These are phyloP conservation scores for Esox niger DNA, from an alignment of 2,113 vertebrate species.

Conservation along the genomic window DNA sequence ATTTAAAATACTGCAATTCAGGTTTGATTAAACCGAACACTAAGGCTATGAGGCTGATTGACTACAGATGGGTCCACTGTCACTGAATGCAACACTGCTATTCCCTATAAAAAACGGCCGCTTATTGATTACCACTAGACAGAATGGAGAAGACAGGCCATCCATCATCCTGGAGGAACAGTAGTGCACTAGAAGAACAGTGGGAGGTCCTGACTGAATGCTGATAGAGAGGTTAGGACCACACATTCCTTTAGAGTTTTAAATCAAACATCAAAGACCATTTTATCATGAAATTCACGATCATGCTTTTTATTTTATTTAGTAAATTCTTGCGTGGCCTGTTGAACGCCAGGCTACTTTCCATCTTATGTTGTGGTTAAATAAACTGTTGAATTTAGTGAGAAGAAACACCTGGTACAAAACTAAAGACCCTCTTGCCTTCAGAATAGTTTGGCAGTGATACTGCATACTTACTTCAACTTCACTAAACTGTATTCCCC, in stretches of 20 bases:
- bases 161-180: conserved; percentile 49
- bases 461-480: conserved; percentile 14
- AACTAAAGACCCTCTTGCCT: conserved; percentile 18
- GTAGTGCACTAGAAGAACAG: conserved; percentile 41
- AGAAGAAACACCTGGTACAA: conserved; percentile 8
- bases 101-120: conserved; percentile 51
- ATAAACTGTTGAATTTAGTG: conserved; percentile 13
- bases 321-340: not conserved
- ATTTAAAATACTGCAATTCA: no score
- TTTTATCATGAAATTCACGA: not conserved
- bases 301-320: conserved; percentile 36
- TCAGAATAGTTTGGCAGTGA: conserved; percentile 28
- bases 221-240: conserved; percentile 41
- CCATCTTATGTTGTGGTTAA: not conserved
- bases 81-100: conserved; percentile 24
- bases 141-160: conserved; percentile 36
- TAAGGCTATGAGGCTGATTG: conserved; percentile 36
- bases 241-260: conserved; percentile 39
- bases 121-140: conserved; percentile 51
- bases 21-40: no score
- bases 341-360: conserved; percentile 10
- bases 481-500: no score
- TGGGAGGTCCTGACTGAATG: conserved; percentile 24
- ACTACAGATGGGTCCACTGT: conserved; percentile 46
- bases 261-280: conserved; percentile 19